Percentiles rank a stretch among this genome's conserved stretches.
Conservation (phyloP, 2,113 vertebrate genomes). For the Anolis carolinensis region DNA sequence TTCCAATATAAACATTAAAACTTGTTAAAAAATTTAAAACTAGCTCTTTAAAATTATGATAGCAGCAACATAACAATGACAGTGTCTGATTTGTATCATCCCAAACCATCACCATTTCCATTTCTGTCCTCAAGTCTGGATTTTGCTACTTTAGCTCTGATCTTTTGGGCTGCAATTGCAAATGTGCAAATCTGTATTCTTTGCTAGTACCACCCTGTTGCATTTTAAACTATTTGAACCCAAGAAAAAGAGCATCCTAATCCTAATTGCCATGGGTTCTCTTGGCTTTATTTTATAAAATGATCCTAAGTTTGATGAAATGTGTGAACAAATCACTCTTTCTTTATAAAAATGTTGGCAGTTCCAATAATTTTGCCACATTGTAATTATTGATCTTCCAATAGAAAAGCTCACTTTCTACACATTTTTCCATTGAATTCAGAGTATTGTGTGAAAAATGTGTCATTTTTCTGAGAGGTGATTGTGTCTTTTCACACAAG, state of each 20-base stretch:
- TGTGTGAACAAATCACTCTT: not conserved
- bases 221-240: not conserved
- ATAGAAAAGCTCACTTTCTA: not conserved
- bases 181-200: too few species aligned
- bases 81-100: too few species aligned
- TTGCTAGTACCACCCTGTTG: not conserved
- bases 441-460: not conserved
- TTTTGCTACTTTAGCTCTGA: too few species aligned
- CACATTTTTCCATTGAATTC: not conserved
- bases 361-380: too few species aligned
- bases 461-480: not conserved
- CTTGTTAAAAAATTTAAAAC: too few species aligned
- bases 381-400: not conserved
- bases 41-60: too few species aligned
- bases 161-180: too few species aligned
- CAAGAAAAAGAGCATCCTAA: not conserved
- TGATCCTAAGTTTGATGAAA: too few species aligned
- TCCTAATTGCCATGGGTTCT: not conserved
- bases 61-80: too few species aligned
- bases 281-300: not conserved
- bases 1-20: too few species aligned
- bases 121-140: too few species aligned
- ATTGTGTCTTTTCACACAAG: not conserved
- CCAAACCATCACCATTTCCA: too few species aligned
- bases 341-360: not conserved